Conservation (phyloP, 2,888 invertebrate genomes). For the Parnassius glacialis region DNA sequence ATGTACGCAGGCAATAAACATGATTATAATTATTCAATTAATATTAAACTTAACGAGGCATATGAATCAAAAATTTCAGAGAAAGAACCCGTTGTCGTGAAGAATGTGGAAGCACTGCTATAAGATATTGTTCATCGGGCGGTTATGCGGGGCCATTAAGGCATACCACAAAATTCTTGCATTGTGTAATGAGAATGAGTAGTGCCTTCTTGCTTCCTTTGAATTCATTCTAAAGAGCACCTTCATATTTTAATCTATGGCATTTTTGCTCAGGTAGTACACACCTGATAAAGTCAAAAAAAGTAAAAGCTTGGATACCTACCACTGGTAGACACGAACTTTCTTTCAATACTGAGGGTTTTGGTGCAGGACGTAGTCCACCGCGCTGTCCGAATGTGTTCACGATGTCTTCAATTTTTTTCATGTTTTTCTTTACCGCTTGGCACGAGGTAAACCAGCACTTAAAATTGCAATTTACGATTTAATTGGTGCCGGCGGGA, state of each 20-base stretch:
- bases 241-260: conserved; percentile 18
- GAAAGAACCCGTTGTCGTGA: conserved; percentile 18
- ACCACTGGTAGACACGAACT: too few species aligned
- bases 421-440: too few species aligned
- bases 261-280: conserved; percentile 1
- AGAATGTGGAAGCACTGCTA: conserved; percentile 29
- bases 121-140: conserved; percentile 28
- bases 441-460: too few species aligned
- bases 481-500: too few species aligned
- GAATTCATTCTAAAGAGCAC: conserved; percentile 24
- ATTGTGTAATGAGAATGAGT: conserved; percentile 25
- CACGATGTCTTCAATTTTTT: too few species aligned
- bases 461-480: too few species aligned
- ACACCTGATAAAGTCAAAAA: too few species aligned
- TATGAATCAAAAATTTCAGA: conserved; percentile 15
- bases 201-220: conserved; percentile 29
- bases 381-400: too few species aligned
- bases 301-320: too few species aligned
- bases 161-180: conserved; percentile 35
- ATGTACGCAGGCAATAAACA: too few species aligned
- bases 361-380: too few species aligned
- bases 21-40: background rate
- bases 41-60: conserved; percentile 5
- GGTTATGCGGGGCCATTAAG: conserved; percentile 34
- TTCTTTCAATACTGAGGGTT: too few species aligned